A percentile compares a stretch with the other conserved stretches of the same genome.
phyloP scores from a whole-genome alignment of 2,888 invertebrate genomes.

The Eugnorisma glareosa region DNA sequence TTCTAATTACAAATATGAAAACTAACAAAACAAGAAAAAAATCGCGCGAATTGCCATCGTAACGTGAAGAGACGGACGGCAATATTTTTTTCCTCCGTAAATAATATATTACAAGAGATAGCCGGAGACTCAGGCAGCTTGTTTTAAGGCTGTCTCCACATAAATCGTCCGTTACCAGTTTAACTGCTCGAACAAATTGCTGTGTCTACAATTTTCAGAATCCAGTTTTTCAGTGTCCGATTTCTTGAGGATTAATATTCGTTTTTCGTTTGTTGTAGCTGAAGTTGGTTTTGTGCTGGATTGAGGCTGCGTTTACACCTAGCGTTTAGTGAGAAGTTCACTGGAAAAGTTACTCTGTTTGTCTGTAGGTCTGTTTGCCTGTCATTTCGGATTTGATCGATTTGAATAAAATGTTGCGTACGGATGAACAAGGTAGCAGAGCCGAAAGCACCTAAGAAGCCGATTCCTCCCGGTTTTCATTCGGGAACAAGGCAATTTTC shows the following conservation, averaged over 20 bases:
- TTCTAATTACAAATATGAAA: conserved; percentile 13
- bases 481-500: too few relatives aligned
- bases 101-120: conserved; percentile 63
- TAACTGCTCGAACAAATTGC: conserved; percentile 61
- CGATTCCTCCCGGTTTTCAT: too few relatives aligned
- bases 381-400: neutral
- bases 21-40: neutral
- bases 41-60: conserved; percentile 5
- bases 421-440: too few relatives aligned
- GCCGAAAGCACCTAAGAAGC: too few relatives aligned
- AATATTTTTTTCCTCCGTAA: conserved; percentile 56
- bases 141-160: conserved; percentile 64
- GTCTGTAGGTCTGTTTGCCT: accelerated
- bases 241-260: conserved; percentile 53
- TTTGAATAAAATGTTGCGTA: too few relatives aligned
- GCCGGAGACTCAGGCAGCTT: conserved; percentile 52
- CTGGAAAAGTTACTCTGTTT: neutral
- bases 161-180: conserved; percentile 64
- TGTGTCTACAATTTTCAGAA: conserved; percentile 60
- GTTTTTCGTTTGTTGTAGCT: conserved; percentile 24
- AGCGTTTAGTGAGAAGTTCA: neutral
- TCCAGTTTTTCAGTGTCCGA: conserved; percentile 61
- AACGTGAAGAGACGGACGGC: conserved; percentile 18
- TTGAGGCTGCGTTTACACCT: neutral
- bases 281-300: neutral